Base-by-base conservation (phyloP, 2,113 vertebrate species). In the Charina bottae region DNA sequence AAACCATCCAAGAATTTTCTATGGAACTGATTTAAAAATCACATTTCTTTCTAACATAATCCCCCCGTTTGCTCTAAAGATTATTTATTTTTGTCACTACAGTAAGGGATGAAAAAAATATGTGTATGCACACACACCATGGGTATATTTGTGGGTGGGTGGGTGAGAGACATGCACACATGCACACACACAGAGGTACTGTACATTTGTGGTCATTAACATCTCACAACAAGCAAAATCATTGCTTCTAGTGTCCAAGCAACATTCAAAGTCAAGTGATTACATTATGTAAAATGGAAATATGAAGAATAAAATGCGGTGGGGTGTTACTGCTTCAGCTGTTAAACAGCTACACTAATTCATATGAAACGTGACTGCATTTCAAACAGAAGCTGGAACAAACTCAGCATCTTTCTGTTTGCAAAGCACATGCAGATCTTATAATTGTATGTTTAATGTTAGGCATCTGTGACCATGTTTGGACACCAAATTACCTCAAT, bases 261-360 rank as follows among this genome's bases (percentile, higher is more conserved):
- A 83, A 90, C 58, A 84, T 90, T 83, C 60, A 78, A 78, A 64
- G 28, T 59, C 56, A 88, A 93, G 56, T 90, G 17, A 88, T 90
- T 84, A 88, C 68, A 93, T 90, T 88, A 62, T 88, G 49, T 90
- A 88, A 93, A 90, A 88, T 90, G 68, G 85, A 62, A 93, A 83
- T 83, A 90, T 60, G 85, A 90, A 90, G 85, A 90, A 88, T 90
- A 90, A 87, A 93, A 62, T 2, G 15, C 6, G 1, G 24, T 88
- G 89, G 83, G 58, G 68, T 90, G 92, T 93, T 84, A 56, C 64
- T 84, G 85, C 68, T 68, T 83, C 89, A 88, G 46, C 89, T 88
- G 49, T 93, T 88, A 90, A 90, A 93, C 72, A 90, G 89, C 58
- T 93, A 56, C 89, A 87, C n/a, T 93, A 87, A 88, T 90, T 93